Base-by-base conservation (phyloP, 2,888 invertebrate genomes). In the Eucera pruinosa region DNA sequence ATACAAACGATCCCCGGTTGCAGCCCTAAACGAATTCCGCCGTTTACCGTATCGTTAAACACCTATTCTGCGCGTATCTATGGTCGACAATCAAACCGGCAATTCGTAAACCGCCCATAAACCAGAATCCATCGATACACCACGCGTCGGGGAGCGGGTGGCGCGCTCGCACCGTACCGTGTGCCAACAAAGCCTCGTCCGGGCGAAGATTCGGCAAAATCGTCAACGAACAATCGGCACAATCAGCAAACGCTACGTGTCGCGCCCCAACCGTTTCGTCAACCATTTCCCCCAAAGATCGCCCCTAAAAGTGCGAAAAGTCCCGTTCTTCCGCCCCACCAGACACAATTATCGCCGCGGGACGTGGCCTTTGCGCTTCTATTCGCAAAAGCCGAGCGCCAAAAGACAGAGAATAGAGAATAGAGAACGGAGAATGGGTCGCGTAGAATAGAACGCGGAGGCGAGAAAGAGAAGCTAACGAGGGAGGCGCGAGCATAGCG, bases 151-250 rank as follows among this genome's bases (percentile, higher is more conserved):
- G n/a, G n/a, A n/a, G n/a, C n/a, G 58, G 36, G 45, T 43, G 45
- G 23, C 71, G 27, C 47, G 48, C 43, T 55, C 54, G 27, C 50
- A 60, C 5, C 43, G 54, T 54, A 69, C 58, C 36, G 52, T 58
- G 50, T 39, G 64, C 48, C 67, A 76, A 80, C 80, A 84, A 81
- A 83, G 80, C 74, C 70, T 64, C 71, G 65, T 66, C 64, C 71
- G 58, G 52, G 39, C 36, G 69, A 62, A 77, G 77, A 54, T 72
- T 64, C 75, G 70, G 20, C 43, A 68, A 72, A 83, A 82, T 78
- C 76, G 79, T 45, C 50, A 36, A 41, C 80, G 85, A 83, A 85
- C 85, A 85, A 85, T 85, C 85, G 85, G 66, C 78, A 83, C 83
- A 85, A 85, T 85, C 83, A 85, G 65, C 60, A 55, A 67, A 4